Percentiles rank a stretch among this genome's conserved stretches.
Conservation (phyloP, 2,888 invertebrate genomes). For the Conistra vaccinii region DNA sequence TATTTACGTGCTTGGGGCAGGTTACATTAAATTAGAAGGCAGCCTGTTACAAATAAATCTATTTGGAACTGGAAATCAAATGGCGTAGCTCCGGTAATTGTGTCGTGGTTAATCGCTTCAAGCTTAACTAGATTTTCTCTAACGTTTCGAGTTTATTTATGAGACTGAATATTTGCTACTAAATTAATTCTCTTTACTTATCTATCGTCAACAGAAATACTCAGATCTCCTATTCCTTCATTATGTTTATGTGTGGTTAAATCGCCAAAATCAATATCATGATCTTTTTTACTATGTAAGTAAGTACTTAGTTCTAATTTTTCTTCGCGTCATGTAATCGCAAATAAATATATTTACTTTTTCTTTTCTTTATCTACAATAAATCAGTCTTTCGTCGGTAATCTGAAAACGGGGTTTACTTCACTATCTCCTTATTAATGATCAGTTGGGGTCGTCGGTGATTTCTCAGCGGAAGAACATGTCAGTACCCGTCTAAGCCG, state of each 20-base stretch:
- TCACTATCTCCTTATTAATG: constrained; percentile 54
- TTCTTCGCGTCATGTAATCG: background rate
- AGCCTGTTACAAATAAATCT: constrained; percentile 58
- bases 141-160: constrained; percentile 51
- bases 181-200: constrained; percentile 41
- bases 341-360: background rate
- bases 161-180: constrained; percentile 35
- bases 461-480: constrained; percentile 57
- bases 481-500: constrained; percentile 53
- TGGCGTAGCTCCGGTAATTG: constrained; percentile 53
- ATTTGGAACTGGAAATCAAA: constrained; percentile 62
- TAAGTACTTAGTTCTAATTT: background rate
- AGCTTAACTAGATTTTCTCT: constrained; percentile 60
- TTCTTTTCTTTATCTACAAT: constrained; percentile 33
- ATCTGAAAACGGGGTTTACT: constrained; percentile 42
- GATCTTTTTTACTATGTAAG: background rate
- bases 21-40: constrained; percentile 59
- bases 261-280: constrained; percentile 25
- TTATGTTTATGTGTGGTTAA: constrained; percentile 11
- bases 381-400: constrained; percentile 47
- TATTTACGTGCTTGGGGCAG: constrained; percentile 58
- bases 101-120: constrained; percentile 57
- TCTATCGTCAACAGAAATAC: constrained; percentile 26
- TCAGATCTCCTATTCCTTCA: constrained; percentile 14
- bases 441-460: constrained; percentile 43